Evolutionary conservation across 2,113 vertebrate genomes (phyloP).

Genomic region (Thomomys bottae): DNA sequence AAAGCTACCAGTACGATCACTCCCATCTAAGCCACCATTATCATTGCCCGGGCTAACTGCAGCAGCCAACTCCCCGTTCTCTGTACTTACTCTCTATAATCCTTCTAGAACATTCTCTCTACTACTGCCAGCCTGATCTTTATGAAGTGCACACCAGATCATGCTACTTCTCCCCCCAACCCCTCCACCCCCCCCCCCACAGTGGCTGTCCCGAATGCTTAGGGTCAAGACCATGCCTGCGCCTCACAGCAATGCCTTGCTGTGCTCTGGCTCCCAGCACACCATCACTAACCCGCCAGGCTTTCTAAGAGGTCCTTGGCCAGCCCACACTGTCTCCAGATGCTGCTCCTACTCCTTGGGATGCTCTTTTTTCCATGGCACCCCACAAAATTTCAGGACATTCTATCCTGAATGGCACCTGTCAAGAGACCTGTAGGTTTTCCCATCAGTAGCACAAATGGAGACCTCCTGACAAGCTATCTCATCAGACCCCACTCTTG

Average conservation of each 20-base stretch:
- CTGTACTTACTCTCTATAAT: not conserved
- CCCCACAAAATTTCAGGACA: not conserved
- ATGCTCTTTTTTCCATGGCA: not conserved
- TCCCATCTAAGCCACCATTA: not conserved
- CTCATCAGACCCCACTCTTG: not conserved
- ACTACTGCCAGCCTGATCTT: not conserved
- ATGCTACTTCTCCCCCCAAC: not conserved
- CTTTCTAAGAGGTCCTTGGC: not conserved
- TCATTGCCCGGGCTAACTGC: not conserved
- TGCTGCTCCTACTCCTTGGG: not conserved
- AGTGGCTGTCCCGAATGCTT: not conserved
- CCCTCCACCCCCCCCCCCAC: not conserved
- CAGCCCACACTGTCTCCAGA: not conserved
- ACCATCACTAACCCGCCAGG: not conserved
- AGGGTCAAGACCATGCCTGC: not conserved
- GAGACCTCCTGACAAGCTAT: not conserved
- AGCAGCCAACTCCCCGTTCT: not conserved
- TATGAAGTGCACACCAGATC: not conserved
- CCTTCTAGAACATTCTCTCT: slow-evolving; percentile 39
- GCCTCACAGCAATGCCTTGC: not conserved
- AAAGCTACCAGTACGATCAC: not conserved
- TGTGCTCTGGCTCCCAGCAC: no score
- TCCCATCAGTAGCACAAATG: not conserved
- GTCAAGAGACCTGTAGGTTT: not conserved
- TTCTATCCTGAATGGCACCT: not conserved